Evolutionary conservation across 2,888 invertebrate species (phyloP), one percentile per base, ranked within the genome.

Genomic region (Sycophila texana): DNA sequence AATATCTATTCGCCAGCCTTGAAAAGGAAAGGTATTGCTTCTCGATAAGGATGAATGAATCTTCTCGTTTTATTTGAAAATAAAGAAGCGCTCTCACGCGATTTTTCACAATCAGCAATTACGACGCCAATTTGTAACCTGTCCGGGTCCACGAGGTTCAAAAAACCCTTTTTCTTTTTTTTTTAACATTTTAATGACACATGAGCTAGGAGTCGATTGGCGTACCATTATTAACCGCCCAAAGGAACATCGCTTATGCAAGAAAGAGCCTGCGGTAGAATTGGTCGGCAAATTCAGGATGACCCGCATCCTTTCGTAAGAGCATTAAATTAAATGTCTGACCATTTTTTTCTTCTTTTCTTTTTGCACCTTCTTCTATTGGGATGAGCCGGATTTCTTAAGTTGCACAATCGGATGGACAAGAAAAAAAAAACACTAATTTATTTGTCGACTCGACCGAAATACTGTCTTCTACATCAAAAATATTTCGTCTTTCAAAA

Each of bases 241-340:
- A 66, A 57, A 76, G 82, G 75, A 63, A 67, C 79, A 83, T 80
- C 57, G 73, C 80, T 86, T 86, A 78, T 79, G 82, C 82, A 85
- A 86, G 57, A 58, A 68, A 57, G 26, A 58, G 61, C 74, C 77
- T 79, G 83, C 70, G 71, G 63, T 79, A 78, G 81, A 86, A 85
- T 85, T 84, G 84, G 82, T 75, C 82, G 83, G 83, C 85, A 85
- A 84, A 86, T 85, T 85, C 82, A 74, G 80, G 83, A 83, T 81
- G 84, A 84, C 81, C 83, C 81, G 61, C 79, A 82, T 82, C 78
- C 84, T 86, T 86, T 87, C 85, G 82, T 76, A 84, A 81, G 74
- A 79, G 73, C 79, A 84, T 85, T 84, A 84, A 85, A 86, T 84
- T 74, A 80, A 68, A 51, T 63, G 63, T 70, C 57, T 79, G 73